phyloP scores from a whole-genome alignment of 2,888 invertebrate genomes.

The Brachypalpus laphriformis region DNA sequence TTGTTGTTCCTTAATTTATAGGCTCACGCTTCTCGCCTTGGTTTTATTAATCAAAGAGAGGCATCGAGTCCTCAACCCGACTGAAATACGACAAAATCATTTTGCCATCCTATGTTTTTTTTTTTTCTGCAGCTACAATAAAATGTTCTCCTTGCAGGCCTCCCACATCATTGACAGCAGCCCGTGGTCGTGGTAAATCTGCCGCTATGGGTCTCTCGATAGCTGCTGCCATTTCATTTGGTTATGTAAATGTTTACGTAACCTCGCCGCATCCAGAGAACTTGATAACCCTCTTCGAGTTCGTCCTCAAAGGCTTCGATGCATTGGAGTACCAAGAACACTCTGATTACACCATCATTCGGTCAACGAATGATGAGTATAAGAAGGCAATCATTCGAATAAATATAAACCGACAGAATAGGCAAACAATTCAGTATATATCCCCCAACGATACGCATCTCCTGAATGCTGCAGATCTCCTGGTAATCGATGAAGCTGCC shows the following conservation, averaged over 20 bases:
- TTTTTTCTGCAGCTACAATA: too few species aligned
- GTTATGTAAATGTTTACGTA: constrained; percentile 95
- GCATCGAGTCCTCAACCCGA: too few species aligned
- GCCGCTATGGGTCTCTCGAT: constrained; percentile 97
- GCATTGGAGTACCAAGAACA: constrained; percentile 97
- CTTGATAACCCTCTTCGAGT: constrained; percentile 98
- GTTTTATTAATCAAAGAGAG: too few species aligned
- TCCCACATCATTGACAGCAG: constrained; percentile 97
- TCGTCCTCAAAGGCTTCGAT: constrained; percentile 97
- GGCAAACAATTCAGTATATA: constrained; percentile 99
- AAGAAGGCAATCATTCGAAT: constrained; percentile 97
- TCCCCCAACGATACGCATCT: constrained; percentile 95
- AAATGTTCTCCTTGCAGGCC: too few species aligned
- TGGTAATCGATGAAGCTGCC: constrained; percentile 99
- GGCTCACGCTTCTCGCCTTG: too few species aligned
- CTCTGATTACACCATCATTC: constrained; percentile 95
- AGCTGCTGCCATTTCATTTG: constrained; percentile 91
- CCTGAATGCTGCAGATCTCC: constrained; percentile 95
- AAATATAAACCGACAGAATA: constrained; percentile 93
- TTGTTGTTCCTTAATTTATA: too few species aligned
- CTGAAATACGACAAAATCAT: too few species aligned
- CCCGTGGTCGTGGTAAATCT: constrained; percentile 98
- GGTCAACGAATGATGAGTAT: constrained; percentile 97
- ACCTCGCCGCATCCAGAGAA: constrained; percentile 99
- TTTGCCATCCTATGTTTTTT: too few species aligned